Conservation (phyloP, 2,113 vertebrate genomes). For the Sinocyclocheilus anophthalmus region DNA sequence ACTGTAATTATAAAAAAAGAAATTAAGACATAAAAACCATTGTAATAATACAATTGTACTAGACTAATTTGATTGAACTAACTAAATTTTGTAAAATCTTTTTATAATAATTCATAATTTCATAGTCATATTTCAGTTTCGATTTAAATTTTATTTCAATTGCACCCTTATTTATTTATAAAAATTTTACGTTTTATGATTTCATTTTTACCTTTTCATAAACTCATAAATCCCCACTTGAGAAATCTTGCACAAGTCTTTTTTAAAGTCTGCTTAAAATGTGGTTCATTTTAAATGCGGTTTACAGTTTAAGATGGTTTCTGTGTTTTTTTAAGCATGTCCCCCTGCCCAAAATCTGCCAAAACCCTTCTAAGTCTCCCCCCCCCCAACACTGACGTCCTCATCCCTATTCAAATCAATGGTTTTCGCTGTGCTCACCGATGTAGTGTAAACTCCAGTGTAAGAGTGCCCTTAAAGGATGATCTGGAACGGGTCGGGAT, state of each 20-base stretch:
- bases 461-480: not conserved
- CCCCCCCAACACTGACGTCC: not conserved
- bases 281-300: not conserved
- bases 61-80: too few relatives aligned
- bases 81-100: too few relatives aligned
- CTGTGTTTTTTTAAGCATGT: not conserved
- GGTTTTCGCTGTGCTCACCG: not conserved
- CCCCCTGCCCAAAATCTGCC: not conserved
- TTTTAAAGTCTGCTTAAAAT: not conserved
- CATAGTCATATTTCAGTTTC: not conserved
- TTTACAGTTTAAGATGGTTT: too few relatives aligned
- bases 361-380: not conserved
- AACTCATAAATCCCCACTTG: not conserved
- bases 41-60: too few relatives aligned
- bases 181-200: not conserved
- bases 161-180: not conserved
- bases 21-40: too few relatives aligned
- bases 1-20: too few relatives aligned
- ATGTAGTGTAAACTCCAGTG: constrained; percentile 5
- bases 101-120: not conserved
- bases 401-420: not conserved
- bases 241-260: not conserved
- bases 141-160: not conserved
- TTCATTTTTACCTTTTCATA: not conserved
- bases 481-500: not conserved